phyloP scores from a whole-genome alignment of 2,888 invertebrate genomes.

The Athetis lepigone region DNA sequence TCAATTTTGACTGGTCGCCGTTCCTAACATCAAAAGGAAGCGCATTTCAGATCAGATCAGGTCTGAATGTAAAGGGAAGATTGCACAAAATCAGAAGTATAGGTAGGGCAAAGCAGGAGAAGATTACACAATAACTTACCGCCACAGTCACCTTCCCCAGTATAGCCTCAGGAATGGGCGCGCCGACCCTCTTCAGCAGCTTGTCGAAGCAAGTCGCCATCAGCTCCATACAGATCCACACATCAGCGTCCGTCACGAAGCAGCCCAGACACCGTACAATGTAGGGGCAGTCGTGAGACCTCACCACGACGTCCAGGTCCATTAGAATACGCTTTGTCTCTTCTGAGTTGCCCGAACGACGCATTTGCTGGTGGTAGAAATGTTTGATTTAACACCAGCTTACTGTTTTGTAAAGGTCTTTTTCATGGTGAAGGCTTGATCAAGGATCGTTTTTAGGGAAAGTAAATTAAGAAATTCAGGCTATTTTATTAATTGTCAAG shows the following conservation, averaged over 20 bases:
- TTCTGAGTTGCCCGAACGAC: conserved; percentile 98
- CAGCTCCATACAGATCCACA: conserved; percentile 99
- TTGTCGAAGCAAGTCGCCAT: conserved; percentile 99
- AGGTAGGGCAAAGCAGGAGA: no score
- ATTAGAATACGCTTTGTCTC: conserved; percentile 99
- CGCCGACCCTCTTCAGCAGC: conserved; percentile 95
- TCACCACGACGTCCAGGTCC: conserved; percentile 99
- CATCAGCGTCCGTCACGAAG: conserved; percentile 99
- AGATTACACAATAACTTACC: conserved; percentile 88
- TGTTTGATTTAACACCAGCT: no score
- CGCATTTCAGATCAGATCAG: no score
- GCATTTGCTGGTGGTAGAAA: conserved; percentile 95
- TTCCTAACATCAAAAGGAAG: no score
- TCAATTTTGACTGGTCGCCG: no score
- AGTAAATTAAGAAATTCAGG: no score
- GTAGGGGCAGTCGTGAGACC: conserved; percentile 98
- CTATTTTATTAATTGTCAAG: no score
- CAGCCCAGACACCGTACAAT: conserved; percentile 99
- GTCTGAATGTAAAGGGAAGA: no score
- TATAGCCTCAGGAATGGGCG: conserved; percentile 98
- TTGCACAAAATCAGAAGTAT: no score
- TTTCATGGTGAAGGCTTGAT: no score
- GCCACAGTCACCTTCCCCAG: conserved; percentile 99
- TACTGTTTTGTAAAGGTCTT: no score
- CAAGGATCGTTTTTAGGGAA: no score